Base-by-base conservation (phyloP, 1,140 invertebrate species). In the Drosophila lacteicornis region DNA sequence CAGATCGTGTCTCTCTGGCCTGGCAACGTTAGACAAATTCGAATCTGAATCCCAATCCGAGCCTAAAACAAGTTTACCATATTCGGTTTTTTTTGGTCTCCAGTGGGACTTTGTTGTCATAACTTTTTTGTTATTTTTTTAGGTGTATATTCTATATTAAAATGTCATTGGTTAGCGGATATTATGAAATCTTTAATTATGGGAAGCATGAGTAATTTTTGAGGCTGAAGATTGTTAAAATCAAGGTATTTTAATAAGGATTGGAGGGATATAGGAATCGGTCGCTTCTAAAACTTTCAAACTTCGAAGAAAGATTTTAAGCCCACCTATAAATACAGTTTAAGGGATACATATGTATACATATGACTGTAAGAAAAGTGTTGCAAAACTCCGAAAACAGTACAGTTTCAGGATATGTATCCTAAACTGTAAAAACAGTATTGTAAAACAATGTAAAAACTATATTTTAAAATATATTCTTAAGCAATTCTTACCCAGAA, bases 21-120 rank as follows among this genome's bases (percentile, higher is more conserved):
- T 82, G 62, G 70, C 75, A 86, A 79, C 83, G 47, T 63, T 38
- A 62, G 43, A 67, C 42, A 38, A 47, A 62, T 66, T 36, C 25
- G 36, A 68, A 65, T 65, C 22, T 17, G 50, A 69, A 17, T 38
- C 36, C 15, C 36, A 49, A 17, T 73, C 25, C 12, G 9, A 58
- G 36, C 33, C 68, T 5, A 61, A 82, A 88, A 87, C 79, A 47
- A 68, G 83, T 87, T 86, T 83, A 38, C 22, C 33, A 17, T 45
- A 46, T 36, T 46, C 45, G 43, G 33, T 53, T 27, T 43, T 40
- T 45, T 19, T 19, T 25, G 40, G 8, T 47, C 59, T 50, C 38
- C 13, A 45, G 12, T n/a, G 12, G 40, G 30, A 49, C 33, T 36
- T 36, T 15, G 40, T 13, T 38, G 36, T n/a, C 33, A 49, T 15